Evolutionary conservation across 2,797 vertebrate species (phyloP), one percentile per base, ranked within the genome.

Genomic region (Stomatorhinus walkeri): DNA sequence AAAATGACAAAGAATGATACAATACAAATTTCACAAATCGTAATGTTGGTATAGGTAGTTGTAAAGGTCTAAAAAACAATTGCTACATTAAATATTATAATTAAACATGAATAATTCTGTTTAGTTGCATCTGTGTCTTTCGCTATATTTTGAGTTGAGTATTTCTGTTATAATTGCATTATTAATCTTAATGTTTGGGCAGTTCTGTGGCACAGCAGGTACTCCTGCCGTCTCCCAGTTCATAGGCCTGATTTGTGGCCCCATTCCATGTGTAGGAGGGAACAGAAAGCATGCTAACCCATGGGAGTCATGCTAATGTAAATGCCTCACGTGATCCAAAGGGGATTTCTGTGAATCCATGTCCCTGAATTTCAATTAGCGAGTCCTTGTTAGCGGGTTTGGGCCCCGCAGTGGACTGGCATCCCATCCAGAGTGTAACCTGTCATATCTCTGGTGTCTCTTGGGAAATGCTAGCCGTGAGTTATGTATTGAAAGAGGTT

Each of bases 1-100:
- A 36, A 93, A 88, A 89, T 16, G 88, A 12, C 81, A 91, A 79
- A 83, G 46, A 24, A 51, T 2, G 0, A 85, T 24, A 51, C 22
- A 49, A 85, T 48, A 51, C 43, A 51, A 51, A 51, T 51, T 49
- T 32, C 48, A 51, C n/a, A 51, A 51, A 49, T 14, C 0, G 2
- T 81, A 4, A 6, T 46, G 40, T 36, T 22, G 76, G 19, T 46
- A 81, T 43, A 46, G 6, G 76, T n/a, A n/a, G 6, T 43, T 46
- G 76, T 43, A 81, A 46, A 46, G 76, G 40, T 81, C 8, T 81
- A 81, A 81, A 81, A 22, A 81, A 9, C 6, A 79, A 43, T 43
- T 43, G 7, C 76, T 81, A 46, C 2, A 43, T 46, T 10, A 46
- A 81, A 22, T 81, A 46, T 79, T 79, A 43, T 16, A 19, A 16